Base-by-base conservation (phyloP, 2,797 vertebrate species). In the Ceryle rudis region DNA sequence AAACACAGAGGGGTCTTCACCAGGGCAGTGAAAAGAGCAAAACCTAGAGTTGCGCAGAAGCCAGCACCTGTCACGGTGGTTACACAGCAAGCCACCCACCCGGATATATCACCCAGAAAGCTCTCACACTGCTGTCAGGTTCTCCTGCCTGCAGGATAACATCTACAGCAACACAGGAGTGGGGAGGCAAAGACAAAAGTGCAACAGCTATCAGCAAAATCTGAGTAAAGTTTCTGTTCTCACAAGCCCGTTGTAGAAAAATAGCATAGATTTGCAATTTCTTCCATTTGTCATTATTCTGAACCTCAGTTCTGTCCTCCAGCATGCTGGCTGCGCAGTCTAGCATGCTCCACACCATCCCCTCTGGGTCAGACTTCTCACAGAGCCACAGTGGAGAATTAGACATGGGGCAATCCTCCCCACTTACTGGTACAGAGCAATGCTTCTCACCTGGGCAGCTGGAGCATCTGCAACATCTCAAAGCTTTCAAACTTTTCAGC, bases 61-160 rank as follows among this genome's bases (percentile, higher is more conserved):
- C 19, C 4, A 41, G 35, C 31, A 44, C 22, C 39, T 1, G 0
- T 75, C 17, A 5, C 1, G 2, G n/a, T 7, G 17, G 11, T 17
- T 74, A 35, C n/a, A 55, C 25, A 62, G 21, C 10, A 46, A 69
- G 29, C 20, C 9, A 21, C 35, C 19, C 11, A 14, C 65, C 28
- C 11, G 23, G 19, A 4, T 15, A 13, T 1, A 37, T 2, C 9
- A 26, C 12, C 0, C 2, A 60, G 54, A 41, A 18, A 39, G 10
- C 17, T 44, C 71, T 28, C 6, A 1, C 15, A 7, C 54, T 51
- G 31, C 35, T 23, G 7, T 29, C 21, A 58, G 35, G 49, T 18
- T 49, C 73, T 66, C n/a, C 71, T 54, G 33, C 54, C 57, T 52
- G 23, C 19, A 70, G 65, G 17, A 17, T 10, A 79, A n/a, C 8